phyloP scores from a whole-genome alignment of 2,797 vertebrate genomes.

The Oryzias dopingdopingensis region DNA sequence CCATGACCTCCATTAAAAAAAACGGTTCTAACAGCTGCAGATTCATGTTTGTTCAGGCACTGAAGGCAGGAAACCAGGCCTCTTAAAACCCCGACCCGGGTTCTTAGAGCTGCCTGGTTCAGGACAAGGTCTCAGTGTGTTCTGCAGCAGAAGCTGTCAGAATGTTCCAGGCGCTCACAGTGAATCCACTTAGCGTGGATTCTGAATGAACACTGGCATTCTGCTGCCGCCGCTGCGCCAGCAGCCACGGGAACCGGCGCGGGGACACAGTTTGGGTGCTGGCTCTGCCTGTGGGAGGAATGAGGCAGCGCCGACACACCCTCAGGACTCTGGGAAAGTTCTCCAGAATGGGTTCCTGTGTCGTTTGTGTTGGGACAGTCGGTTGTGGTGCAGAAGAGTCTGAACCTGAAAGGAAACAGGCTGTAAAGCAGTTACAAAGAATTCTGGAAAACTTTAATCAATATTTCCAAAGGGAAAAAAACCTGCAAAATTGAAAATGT shows the following conservation, averaged over 20 bases:
- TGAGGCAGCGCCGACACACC: slow-evolving; percentile 34
- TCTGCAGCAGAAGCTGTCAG: slow-evolving; percentile 13
- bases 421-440: no score
- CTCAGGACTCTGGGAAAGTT: slow-evolving; percentile 10
- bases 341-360: background rate
- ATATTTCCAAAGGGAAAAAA: no score
- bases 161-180: slow-evolving; percentile 36
- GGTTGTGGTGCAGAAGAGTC: no score
- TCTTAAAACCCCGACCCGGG: slow-evolving; percentile 19
- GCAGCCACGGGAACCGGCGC: slow-evolving; percentile 41
- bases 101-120: background rate
- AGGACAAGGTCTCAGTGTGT: slow-evolving; percentile 56
- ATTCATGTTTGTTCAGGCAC: slow-evolving; percentile 43
- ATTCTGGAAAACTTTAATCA: no score
- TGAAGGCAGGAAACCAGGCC: slow-evolving; percentile 51
- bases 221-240: slow-evolving; percentile 13
- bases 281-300: slow-evolving; percentile 27
- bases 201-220: slow-evolving; percentile 45
- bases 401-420: no score
- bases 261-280: slow-evolving; percentile 30
- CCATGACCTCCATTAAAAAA: no score
- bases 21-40: slow-evolving; percentile 14
- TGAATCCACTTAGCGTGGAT: slow-evolving; percentile 35
- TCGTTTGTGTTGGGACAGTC: no score
- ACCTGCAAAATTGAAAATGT: no score